phyloP scores from a whole-genome alignment of 2,113 vertebrate species.

The Lonchura striata region DNA sequence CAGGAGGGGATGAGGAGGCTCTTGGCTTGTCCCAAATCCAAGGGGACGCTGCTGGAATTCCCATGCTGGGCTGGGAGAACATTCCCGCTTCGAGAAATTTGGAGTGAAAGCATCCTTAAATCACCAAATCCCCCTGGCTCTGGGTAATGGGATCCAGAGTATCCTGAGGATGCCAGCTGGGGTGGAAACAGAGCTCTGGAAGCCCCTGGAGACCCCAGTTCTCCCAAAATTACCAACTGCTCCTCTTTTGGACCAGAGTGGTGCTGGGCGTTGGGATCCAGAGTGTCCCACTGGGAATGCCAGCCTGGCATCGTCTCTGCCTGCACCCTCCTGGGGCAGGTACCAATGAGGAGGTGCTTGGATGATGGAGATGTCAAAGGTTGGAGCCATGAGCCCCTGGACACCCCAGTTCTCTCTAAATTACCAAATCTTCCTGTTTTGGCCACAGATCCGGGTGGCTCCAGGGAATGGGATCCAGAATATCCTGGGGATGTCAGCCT shows the following conservation, averaged over 20 bases:
- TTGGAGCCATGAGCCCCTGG: neutral
- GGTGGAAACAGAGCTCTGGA: neutral
- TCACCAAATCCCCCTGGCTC: neutral
- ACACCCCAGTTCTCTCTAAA: accelerated
- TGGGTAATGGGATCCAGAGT: accelerated
- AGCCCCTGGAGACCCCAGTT: neutral
- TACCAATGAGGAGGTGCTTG: accelerated
- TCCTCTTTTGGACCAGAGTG: neutral
- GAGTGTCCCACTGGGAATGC: neutral
- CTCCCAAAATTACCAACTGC: neutral
- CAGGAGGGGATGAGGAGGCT: accelerated
- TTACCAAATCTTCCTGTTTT: neutral
- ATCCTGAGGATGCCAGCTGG: neutral
- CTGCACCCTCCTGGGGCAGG: neutral
- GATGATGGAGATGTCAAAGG: neutral
- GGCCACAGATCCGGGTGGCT: neutral
- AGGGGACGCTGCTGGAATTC: neutral
- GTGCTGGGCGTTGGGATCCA: neutral
- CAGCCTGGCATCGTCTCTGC: neutral
- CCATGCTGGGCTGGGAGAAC: accelerated
- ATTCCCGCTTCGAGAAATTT: accelerated
- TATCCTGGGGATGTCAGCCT: neutral
- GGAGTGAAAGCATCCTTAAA: accelerated
- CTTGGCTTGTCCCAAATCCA: accelerated
- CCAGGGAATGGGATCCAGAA: neutral